Percentiles rank a stretch among this genome's conserved stretches.
These are phyloP conservation scores for Zonotrichia albicollis DNA, from an alignment of 2,797 vertebrate species.

Conservation along the genomic window DNA sequence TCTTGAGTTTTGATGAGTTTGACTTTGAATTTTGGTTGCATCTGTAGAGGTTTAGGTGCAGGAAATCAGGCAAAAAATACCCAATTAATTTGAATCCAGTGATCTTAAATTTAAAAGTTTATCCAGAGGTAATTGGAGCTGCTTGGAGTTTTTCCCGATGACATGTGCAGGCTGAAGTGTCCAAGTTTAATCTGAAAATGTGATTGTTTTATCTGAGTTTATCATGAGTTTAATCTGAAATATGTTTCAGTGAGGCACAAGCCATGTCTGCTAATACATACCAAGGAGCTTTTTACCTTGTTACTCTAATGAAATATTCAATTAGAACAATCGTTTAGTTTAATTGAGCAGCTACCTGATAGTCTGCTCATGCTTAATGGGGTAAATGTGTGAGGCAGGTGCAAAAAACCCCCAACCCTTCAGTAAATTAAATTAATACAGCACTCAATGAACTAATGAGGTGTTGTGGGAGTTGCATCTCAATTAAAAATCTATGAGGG, in stretches of 20 bases:
- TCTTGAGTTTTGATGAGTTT: background rate
- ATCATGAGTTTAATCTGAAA: background rate
- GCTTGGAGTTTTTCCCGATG: background rate
- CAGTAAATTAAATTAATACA: constrained; percentile 58
- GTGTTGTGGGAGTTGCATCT: constrained; percentile 35
- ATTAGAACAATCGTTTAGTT: constrained; percentile 58
- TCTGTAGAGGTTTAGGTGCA: background rate
- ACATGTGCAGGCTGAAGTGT: background rate
- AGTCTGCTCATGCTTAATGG: constrained; percentile 32
- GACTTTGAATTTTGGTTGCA: background rate
- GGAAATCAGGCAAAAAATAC: background rate
- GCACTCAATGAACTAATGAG: constrained; percentile 54
- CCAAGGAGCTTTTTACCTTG: constrained; percentile 39
- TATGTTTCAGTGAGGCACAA: background rate
- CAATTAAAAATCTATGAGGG: constrained; percentile 19
- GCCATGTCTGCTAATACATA: background rate
- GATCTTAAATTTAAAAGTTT: background rate
- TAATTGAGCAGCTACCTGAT: constrained; percentile 59
- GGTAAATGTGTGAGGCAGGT: constrained; percentile 51
- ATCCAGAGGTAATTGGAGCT: background rate
- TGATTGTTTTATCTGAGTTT: background rate
- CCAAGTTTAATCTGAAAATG: background rate
- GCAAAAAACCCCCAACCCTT: constrained; percentile 1
- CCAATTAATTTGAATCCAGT: background rate
- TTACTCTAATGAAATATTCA: constrained; percentile 53